Conservation (phyloP, 2,113 vertebrate genomes). For the Syngnathus floridae region DNA sequence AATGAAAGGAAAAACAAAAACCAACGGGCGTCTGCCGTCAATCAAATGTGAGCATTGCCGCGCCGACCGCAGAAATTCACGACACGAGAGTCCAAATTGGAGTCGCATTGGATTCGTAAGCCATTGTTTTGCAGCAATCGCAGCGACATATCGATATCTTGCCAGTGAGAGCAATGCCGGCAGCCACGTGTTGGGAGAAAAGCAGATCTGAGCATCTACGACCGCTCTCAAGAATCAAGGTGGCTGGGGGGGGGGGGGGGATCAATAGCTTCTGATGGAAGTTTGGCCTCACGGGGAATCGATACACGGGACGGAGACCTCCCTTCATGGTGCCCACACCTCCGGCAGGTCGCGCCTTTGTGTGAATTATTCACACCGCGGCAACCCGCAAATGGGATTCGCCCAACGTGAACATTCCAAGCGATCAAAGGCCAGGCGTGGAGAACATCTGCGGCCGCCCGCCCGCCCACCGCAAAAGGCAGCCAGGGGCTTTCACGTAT, state of each 20-base stretch:
- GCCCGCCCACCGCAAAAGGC: no score
- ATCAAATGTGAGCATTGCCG: constrained; percentile 33
- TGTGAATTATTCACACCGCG: not conserved
- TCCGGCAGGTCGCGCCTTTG: not conserved
- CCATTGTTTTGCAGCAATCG: no score
- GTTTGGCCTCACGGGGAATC: constrained; percentile 25
- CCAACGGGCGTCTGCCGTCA: constrained; percentile 22
- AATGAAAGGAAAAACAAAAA: constrained; percentile 17
- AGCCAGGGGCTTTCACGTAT: not conserved
- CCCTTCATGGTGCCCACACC: constrained; percentile 8
- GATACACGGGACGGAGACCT: constrained; percentile 20
- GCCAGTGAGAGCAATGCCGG: no score
- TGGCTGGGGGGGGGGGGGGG: no score
- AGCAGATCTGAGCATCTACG: not conserved
- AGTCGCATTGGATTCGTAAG: not conserved
- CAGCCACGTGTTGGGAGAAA: no score
- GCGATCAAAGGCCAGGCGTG: constrained; percentile 1
- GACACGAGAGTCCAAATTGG: not conserved
- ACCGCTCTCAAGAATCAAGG: constrained; percentile 10
- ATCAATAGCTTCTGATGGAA: not conserved
- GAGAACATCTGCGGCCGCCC: not conserved
- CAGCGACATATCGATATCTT: no score
- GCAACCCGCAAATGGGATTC: not conserved
- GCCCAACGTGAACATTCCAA: not conserved
- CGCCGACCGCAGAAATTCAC: constrained; percentile 14